A percentile compares a stretch with the other conserved stretches of the same genome.
Conservation (phyloP, 1,140 invertebrate species). For the Megalopta genalis region DNA sequence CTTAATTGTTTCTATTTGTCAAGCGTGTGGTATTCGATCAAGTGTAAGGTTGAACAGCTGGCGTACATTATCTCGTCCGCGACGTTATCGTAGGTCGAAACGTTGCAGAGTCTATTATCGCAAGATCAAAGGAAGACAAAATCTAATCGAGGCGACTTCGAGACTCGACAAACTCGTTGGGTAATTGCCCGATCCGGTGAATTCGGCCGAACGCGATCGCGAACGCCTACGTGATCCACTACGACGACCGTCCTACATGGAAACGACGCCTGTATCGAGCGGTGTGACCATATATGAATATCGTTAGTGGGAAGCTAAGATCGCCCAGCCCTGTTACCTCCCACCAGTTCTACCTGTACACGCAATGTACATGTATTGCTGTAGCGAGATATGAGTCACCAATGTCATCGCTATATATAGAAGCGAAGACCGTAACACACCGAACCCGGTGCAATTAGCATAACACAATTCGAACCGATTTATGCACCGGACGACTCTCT, state of each 20-base stretch:
- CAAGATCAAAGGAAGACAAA: too few relatives aligned
- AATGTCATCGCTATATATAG: conserved; percentile 78
- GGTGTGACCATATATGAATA: conserved; percentile 75
- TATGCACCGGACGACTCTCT: conserved; percentile 32
- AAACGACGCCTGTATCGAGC: conserved; percentile 63
- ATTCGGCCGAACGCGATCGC: neutral
- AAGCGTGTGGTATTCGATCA: too few relatives aligned
- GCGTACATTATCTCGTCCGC: neutral
- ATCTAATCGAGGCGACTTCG: too few relatives aligned
- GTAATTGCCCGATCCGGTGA: neutral
- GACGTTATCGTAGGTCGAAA: conserved; percentile 21
- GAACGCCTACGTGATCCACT: neutral
- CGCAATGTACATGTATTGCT: conserved; percentile 47
- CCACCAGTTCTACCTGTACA: conserved; percentile 39
- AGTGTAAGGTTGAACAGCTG: too few relatives aligned
- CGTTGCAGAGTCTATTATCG: neutral
- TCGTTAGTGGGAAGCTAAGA: conserved; percentile 67
- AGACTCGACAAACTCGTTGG: neutral
- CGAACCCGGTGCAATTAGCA: conserved; percentile 63
- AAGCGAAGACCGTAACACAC: conserved; percentile 65
- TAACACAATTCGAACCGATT: conserved; percentile 37
- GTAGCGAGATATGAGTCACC: conserved; percentile 71
- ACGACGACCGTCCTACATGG: conserved; percentile 49
- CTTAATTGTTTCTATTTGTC: too few relatives aligned
- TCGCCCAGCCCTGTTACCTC: conserved; percentile 64